Percentiles rank a stretch among this genome's conserved stretches.
Evolutionary conservation across 2,888 invertebrate species (phyloP).

Genomic region (Icerya purchasi): DNA sequence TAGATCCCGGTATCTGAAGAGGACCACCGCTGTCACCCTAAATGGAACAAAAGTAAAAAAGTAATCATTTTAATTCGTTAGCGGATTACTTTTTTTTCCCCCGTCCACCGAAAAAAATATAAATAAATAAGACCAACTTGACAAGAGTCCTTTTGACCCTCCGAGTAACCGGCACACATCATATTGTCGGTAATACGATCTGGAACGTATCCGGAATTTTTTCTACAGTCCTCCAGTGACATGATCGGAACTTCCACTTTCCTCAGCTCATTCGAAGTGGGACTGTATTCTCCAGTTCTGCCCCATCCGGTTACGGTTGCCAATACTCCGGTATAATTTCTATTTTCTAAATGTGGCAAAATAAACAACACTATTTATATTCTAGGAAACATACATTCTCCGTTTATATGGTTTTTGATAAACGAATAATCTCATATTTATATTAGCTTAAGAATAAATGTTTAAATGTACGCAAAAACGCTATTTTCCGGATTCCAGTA

Average conservation of each 20-base stretch:
- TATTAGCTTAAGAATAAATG: too few relatives aligned
- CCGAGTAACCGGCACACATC: slow-evolving; percentile 53
- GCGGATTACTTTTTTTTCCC: too few relatives aligned
- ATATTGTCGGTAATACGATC: slow-evolving; percentile 52
- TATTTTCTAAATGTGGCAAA: slow-evolving; percentile 6
- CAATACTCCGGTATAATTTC: slow-evolving; percentile 18
- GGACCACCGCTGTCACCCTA: slow-evolving; percentile 63
- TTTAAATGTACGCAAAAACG: too few relatives aligned
- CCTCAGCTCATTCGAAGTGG: slow-evolving; percentile 35
- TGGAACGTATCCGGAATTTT: slow-evolving; percentile 39
- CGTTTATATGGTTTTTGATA: too few relatives aligned
- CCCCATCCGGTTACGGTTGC: slow-evolving; percentile 22
- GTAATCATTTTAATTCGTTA: not conserved
- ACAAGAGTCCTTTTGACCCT: slow-evolving; percentile 55
- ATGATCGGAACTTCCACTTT: slow-evolving; percentile 53
- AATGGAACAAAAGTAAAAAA: slow-evolving; percentile 15
- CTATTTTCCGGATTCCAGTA: too few relatives aligned
- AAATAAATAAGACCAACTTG: slow-evolving; percentile 32
- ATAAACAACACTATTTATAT: too few relatives aligned
- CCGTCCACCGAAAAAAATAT: too few relatives aligned
- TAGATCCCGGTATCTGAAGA: slow-evolving; percentile 36
- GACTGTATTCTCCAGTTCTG: slow-evolving; percentile 19
- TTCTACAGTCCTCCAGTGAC: slow-evolving; percentile 38
- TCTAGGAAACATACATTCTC: too few relatives aligned
- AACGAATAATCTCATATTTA: too few relatives aligned